Evolutionary conservation across 1,140 invertebrate species (phyloP).

Genomic region (Druon quercuslanigerum): DNA sequence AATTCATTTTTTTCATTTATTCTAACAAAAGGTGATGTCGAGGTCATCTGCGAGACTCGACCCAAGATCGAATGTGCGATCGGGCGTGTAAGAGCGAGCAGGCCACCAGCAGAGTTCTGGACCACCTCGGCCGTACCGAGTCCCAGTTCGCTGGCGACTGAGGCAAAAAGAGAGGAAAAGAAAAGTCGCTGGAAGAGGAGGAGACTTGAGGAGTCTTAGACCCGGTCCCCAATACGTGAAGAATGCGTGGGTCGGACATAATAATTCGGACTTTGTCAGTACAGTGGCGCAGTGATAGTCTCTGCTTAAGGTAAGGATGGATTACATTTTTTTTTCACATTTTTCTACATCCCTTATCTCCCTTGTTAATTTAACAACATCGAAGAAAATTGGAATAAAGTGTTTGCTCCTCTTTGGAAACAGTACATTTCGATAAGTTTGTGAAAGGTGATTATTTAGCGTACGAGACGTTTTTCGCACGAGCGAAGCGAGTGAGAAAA

Average conservation of each 20-base stretch:
- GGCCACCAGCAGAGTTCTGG: slow-evolving; percentile 74
- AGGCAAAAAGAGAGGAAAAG: slow-evolving; percentile 54
- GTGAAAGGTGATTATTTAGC: too few relatives aligned
- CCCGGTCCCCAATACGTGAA: slow-evolving; percentile 57
- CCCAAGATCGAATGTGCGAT: slow-evolving; percentile 74
- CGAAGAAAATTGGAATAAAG: too few relatives aligned
- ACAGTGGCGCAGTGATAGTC: slow-evolving; percentile 54
- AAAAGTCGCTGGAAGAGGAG: slow-evolving; percentile 18
- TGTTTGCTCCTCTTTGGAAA: too few relatives aligned
- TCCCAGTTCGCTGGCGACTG: slow-evolving; percentile 53
- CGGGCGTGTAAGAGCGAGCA: slow-evolving; percentile 75
- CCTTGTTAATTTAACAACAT: too few relatives aligned
- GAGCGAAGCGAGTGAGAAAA: too few relatives aligned
- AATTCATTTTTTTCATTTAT: too few relatives aligned
- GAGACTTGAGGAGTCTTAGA: slow-evolving; percentile 26
- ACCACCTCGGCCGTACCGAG: slow-evolving; percentile 69
- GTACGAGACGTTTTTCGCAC: too few relatives aligned
- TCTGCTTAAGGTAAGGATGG: slow-evolving; percentile 41
- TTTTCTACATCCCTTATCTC: background rate
- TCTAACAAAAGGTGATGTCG: slow-evolving; percentile 62
- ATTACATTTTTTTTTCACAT: slow-evolving; percentile 10
- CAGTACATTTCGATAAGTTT: too few relatives aligned
- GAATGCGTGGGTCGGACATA: slow-evolving; percentile 70
- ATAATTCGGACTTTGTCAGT: slow-evolving; percentile 69
- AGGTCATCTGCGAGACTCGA: slow-evolving; percentile 60